Conservation (phyloP, 2,797 vertebrate genomes). For the Scolopax bukidnonensis region DNA sequence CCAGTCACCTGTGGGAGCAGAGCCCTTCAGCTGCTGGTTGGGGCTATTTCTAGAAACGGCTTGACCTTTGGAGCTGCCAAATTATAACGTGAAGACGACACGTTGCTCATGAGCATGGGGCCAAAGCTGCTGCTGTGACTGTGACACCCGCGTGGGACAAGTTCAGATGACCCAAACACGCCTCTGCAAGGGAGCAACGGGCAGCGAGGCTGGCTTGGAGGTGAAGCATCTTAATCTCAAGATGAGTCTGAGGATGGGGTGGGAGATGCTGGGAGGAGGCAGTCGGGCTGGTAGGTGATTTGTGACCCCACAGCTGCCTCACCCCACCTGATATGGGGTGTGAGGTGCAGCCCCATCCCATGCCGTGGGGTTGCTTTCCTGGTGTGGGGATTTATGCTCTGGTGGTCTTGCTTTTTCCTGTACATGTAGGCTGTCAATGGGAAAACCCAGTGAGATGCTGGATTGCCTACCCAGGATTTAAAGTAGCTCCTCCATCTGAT, state of each 20-base stretch:
- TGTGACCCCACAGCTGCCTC: neutral
- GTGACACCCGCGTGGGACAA: neutral
- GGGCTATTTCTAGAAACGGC: neutral
- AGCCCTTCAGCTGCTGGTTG: neutral
- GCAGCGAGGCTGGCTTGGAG: neutral
- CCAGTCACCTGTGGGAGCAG: neutral
- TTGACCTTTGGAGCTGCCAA: neutral
- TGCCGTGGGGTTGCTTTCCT: neutral
- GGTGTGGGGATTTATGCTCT: neutral
- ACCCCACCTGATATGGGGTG: accelerated
- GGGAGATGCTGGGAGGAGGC: neutral
- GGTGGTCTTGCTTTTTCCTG: neutral
- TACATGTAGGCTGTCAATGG: accelerated
- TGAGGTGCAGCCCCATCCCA: neutral
- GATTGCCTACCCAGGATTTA: neutral
- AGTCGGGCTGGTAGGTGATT: neutral
- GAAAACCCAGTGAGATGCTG: accelerated
- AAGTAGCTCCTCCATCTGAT: neutral
- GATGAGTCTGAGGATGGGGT: no score
- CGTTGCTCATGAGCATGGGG: accelerated
- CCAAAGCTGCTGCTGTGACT: neutral
- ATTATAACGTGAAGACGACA: neutral
- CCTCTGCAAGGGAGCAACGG: neutral
- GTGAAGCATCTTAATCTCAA: neutral
- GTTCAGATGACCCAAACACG: neutral